A percentile compares a stretch with the other conserved stretches of the same genome.
Conservation (phyloP, 2,888 invertebrate species). For the Charanyca ferruginea region DNA sequence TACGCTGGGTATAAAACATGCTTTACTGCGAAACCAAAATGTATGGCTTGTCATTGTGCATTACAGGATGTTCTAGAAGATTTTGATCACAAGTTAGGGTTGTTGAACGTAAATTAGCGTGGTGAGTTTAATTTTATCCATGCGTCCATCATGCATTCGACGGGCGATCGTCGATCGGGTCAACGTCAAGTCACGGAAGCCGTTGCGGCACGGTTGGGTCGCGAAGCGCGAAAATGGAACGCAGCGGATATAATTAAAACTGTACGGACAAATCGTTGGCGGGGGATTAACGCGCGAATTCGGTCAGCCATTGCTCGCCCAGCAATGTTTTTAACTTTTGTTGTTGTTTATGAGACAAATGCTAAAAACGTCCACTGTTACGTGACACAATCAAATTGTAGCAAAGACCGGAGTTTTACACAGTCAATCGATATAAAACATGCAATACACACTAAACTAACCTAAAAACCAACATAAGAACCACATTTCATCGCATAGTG, state of each 20-base stretch:
- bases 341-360: constrained; percentile 56
- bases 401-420: constrained; percentile 5
- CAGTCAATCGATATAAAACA: not conserved
- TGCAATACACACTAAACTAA: constrained; percentile 5
- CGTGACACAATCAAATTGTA: constrained; percentile 7
- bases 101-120: constrained; percentile 77
- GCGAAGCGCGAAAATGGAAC: constrained; percentile 87
- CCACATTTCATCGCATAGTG: constrained; percentile 15
- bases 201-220: constrained; percentile 76
- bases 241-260: constrained; percentile 90
- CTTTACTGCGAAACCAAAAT: constrained; percentile 66
- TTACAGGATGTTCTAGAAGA: constrained; percentile 48
- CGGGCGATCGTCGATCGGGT: constrained; percentile 77
- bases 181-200: constrained; percentile 84
- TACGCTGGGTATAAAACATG: constrained; percentile 76
- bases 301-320: constrained; percentile 75
- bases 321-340: constrained; percentile 56
- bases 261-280: constrained; percentile 84
- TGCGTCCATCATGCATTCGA: constrained; percentile 75
- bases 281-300: constrained; percentile 83
- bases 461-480: constrained; percentile 18
- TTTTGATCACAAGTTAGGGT: constrained; percentile 66
- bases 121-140: constrained; percentile 68
- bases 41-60: constrained; percentile 62
- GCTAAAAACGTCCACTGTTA: constrained; percentile 20